Evolutionary conservation across 1,140 invertebrate genomes (phyloP).

Genomic region (Ceratina australensis): DNA sequence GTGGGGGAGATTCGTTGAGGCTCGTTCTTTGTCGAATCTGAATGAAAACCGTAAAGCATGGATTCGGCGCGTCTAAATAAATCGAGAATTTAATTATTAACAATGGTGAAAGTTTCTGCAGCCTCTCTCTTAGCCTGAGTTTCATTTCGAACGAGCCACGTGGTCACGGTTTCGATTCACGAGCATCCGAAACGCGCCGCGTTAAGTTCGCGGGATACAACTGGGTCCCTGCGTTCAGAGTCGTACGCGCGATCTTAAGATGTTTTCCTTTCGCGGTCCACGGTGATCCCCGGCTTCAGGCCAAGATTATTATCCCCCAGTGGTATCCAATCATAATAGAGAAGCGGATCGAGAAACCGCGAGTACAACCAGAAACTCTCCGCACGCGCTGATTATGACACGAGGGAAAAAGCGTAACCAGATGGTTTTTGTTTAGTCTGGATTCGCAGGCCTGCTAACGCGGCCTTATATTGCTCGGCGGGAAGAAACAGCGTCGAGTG

Average conservation of each 20-base stretch:
- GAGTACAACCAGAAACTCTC: background rate
- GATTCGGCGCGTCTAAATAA: too few species aligned
- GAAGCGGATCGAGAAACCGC: slow-evolving; percentile 2
- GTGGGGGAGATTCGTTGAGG: too few species aligned
- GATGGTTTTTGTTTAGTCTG: slow-evolving; percentile 70
- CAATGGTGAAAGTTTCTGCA: too few species aligned
- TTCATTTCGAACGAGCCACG: background rate
- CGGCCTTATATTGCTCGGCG: slow-evolving; percentile 18
- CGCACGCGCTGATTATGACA: slow-evolving; percentile 45
- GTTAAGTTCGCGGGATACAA: background rate
- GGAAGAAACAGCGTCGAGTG: background rate
- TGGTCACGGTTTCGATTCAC: background rate
- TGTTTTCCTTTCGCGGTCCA: slow-evolving; percentile 36
- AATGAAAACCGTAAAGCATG: background rate
- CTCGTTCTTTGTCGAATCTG: background rate
- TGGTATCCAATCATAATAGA: slow-evolving; percentile 36
- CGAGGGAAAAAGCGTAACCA: slow-evolving; percentile 57
- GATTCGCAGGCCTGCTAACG: slow-evolving; percentile 35
- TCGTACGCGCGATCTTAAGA: slow-evolving; percentile 4
- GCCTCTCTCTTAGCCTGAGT: too few species aligned
- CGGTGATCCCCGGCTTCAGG: slow-evolving; percentile 19
- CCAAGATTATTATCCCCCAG: slow-evolving; percentile 40
- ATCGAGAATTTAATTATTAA: too few species aligned
- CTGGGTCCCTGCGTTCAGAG: background rate
- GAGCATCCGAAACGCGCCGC: background rate